These are phyloP conservation scores for Drosophila parthenogenetica DNA, from an alignment of 2,888 invertebrate genomes.

Conservation along the genomic window DNA sequence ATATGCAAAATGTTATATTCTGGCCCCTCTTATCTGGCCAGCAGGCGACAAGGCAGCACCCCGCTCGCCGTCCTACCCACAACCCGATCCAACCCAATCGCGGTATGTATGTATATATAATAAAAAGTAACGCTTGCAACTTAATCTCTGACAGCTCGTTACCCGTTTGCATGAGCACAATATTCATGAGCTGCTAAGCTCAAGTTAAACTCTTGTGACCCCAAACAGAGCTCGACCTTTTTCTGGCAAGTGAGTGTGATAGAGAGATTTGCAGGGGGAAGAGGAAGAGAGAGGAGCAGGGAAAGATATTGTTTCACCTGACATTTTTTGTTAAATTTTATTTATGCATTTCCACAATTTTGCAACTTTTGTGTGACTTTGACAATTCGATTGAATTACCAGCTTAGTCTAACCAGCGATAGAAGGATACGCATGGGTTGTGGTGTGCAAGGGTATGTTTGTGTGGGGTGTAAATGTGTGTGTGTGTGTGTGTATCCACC, in stretches of 20 bases:
- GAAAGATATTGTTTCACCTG: conserved; percentile 64
- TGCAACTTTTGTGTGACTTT: conserved; percentile 59
- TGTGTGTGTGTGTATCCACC: background rate
- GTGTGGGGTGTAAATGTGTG: background rate
- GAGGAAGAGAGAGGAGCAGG: background rate
- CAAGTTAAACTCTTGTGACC: conserved; percentile 77
- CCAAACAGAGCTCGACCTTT: conserved; percentile 17
- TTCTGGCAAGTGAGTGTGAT: background rate
- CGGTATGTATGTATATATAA: conserved; percentile 67
- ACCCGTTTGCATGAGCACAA: conserved; percentile 81
- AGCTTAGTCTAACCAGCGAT: conserved; percentile 18
- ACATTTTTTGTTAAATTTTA: conserved; percentile 49
- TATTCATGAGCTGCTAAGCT: conserved; percentile 82
- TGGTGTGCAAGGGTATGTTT: background rate
- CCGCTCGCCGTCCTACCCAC: conserved; percentile 6
- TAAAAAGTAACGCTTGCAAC: conserved; percentile 81
- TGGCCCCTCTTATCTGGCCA: conserved; percentile 73
- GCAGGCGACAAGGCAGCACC: conserved; percentile 49
- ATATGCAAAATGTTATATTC: conserved; percentile 79
- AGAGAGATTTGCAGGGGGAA: background rate
- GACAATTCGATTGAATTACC: conserved; percentile 80
- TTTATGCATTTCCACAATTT: conserved; percentile 70
- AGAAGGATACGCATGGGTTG: background rate
- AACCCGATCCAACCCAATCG: conserved; percentile 11
- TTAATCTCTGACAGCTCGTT: conserved; percentile 83